Conservation (phyloP, 2,113 vertebrate species). For the Meles meles region DNA sequence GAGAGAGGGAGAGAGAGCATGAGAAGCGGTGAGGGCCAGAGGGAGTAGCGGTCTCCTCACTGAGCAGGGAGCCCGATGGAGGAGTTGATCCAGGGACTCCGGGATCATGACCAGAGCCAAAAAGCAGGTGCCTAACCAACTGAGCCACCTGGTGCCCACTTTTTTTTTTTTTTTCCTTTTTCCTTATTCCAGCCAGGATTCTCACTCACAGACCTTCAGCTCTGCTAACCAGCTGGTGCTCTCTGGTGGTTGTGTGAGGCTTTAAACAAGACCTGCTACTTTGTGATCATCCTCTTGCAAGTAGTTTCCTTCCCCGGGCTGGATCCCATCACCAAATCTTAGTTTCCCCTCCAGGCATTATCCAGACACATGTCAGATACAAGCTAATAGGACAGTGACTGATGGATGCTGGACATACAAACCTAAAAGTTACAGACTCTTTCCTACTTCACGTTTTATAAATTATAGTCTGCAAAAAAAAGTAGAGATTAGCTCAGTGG, state of each 20-base stretch:
- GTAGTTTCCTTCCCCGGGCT: background rate
- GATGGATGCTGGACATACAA: background rate
- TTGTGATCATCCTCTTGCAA: background rate
- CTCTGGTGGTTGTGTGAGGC: background rate
- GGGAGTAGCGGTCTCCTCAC: no score
- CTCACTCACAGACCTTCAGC: background rate
- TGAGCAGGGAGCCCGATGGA: no score
- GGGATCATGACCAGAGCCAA: no score
- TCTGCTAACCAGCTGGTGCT: background rate
- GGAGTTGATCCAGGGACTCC: no score
- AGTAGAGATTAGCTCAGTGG: background rate
- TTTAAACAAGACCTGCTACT: background rate
- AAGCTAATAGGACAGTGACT: background rate
- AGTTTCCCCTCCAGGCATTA: background rate
- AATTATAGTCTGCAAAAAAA: background rate
- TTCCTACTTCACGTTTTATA: background rate
- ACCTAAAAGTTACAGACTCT: background rate
- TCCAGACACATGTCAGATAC: background rate
- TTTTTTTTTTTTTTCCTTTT: no score
- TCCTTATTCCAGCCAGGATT: background rate
- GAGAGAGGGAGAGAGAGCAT: no score
- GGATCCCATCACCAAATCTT: background rate
- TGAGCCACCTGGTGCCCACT: no score
- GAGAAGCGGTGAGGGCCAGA: no score
- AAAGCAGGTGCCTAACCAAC: no score